Base-by-base conservation (phyloP, 1,140 invertebrate genomes). In the Drosophila ananassae region DNA sequence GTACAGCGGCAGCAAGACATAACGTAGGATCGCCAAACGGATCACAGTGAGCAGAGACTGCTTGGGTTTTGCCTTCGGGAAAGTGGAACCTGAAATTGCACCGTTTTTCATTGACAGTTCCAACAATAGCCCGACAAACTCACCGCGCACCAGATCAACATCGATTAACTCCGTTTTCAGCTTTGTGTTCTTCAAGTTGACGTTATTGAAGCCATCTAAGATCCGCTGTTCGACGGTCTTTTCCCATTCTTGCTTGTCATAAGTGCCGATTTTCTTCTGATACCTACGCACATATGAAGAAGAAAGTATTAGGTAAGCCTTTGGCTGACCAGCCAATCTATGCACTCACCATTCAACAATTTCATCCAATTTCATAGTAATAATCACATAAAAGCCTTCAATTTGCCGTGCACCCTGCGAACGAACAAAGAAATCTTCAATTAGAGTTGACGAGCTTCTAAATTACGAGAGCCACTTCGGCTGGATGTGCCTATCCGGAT, bases 181-280 rank as follows among this genome's bases (percentile, higher is more conserved):
- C 92, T 97, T 97, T 30, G 96, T 95, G 41, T 95, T 96, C 90
- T 97, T 96, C 91, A 97, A 96, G 39, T 97, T 97, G 47, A 98
- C 95, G 90, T 97, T 95, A 64, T 95, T 96, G 39, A 98, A 95
- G 63, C 96, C 96, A 93, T 96, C 94, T 82, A 97, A 94, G 76
- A 98, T 96, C 77, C 96, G 94, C 90, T 97, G 96, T 90, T 99
- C 98, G 61, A 98, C 95, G 59, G 96, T 97, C 82, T 96, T 97
- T 92, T 99, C 98, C 98, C 98, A 99, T 95, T 97, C 95, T 91
- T 98, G 97, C 91, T 98, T 98, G 92, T 99, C 98, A 93, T 98
- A 98, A 25, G 96, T 97, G 83, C 97, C 97, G 92, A 99, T 98
- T 94, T 98, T 97, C 91, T 97, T 97, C 91, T 98, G 96, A 93